These are phyloP conservation scores for Colinus virginianus DNA, from an alignment of 2,113 vertebrate genomes.

Conservation along the genomic window DNA sequence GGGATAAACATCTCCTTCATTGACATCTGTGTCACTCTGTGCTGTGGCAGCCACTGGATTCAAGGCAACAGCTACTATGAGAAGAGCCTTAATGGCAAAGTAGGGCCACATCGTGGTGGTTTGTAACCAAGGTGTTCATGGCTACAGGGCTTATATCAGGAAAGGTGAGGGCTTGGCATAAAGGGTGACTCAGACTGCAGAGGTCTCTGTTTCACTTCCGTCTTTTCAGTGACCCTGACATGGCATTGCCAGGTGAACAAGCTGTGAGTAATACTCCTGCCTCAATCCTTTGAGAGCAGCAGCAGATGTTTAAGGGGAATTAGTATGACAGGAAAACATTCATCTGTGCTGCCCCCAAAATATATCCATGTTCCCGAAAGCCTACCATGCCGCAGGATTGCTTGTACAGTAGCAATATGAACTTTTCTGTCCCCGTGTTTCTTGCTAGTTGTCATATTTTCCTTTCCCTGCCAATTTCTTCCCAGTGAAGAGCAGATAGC, in stretches of 20 bases:
- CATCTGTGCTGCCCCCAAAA: fast-evolving
- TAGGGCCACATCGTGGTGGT: neutral
- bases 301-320: neutral
- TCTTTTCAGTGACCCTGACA: neutral
- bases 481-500: neutral
- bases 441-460: neutral
- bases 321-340: neutral
- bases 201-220: neutral
- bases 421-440: fast-evolving
- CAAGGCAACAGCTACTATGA: neutral
- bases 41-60: fast-evolving
- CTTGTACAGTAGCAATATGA: fast-evolving
- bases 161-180: conserved; percentile 7
- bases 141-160: conserved; percentile 41
- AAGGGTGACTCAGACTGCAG: neutral
- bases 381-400: neutral
- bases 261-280: neutral
- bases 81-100: neutral
- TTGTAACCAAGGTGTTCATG: neutral
- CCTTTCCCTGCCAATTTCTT: neutral
- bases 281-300: neutral
- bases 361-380: neutral
- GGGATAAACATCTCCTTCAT: conserved; percentile 53
- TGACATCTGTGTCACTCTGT: fast-evolving
- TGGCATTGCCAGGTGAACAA: neutral